Conservation (phyloP, 2,797 vertebrate genomes). For the Cryptoblepharus egeriae region DNA sequence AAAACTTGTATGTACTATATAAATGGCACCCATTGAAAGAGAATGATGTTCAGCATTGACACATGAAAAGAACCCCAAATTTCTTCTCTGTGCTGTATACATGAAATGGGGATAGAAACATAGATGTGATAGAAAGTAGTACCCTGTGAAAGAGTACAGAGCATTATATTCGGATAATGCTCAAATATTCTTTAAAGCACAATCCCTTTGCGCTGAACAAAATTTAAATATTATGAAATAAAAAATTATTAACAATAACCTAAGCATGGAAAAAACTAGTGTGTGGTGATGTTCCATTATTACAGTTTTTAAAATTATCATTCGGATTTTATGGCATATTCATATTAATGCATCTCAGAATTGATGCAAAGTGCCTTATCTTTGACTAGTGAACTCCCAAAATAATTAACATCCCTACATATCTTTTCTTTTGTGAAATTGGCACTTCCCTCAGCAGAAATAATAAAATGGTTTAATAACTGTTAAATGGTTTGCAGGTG, state of each 20-base stretch:
- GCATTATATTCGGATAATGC: not conserved
- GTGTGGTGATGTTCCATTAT: not conserved
- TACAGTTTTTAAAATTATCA: not conserved
- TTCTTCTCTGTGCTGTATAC: not conserved
- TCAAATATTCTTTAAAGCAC: not conserved
- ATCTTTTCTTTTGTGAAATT: slow-evolving; percentile 32
- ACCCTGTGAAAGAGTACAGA: not conserved
- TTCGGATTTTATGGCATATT: not conserved
- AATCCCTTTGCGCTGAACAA: not conserved
- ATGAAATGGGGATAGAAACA: not conserved
- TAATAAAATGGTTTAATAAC: slow-evolving; percentile 46
- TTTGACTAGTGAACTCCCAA: not conserved
- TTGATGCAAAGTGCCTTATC: not conserved
- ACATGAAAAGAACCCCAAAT: not conserved
- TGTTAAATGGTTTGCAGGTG: slow-evolving; percentile 55
- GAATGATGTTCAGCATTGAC: no score
- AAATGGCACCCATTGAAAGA: no score
- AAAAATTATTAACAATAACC: not conserved
- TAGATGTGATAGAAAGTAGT: not conserved
- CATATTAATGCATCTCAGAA: not conserved
- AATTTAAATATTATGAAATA: not conserved
- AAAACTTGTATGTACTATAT: no score
- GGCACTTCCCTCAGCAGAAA: slow-evolving; percentile 34
- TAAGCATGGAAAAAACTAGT: slow-evolving; percentile 18
- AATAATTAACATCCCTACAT: slow-evolving; percentile 33